Evolutionary conservation across 2,888 invertebrate genomes (phyloP), one percentile per base, ranked within the genome.

Genomic region (Ectemnius cavifrons): DNA sequence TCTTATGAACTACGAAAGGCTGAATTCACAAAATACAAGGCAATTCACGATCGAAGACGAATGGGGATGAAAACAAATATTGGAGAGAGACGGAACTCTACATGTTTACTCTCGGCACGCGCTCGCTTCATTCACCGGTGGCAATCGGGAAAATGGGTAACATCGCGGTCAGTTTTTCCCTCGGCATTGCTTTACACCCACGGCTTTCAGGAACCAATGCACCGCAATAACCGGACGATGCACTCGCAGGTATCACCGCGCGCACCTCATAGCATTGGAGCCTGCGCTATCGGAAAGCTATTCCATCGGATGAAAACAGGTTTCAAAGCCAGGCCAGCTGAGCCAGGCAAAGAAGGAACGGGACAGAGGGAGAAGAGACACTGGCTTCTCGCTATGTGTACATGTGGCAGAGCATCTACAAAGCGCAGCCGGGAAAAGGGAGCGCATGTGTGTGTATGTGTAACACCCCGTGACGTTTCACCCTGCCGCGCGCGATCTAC

Each of bases 401-500:
- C 11, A 37, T 37, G 37, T 37, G 16, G 14, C 16, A 14, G 1
- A 2, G 18, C 66, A 59, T 58, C 71, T 68, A 76, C 76, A 80
- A 75, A 81, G 70, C 78, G 73, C 80, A 64, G 23, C 49, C 75
- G 70, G 75, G 80, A 78, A 76, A 72, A 77, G 81, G 76, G 79
- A 79, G 79, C 65, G 37, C 8, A 4, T n/a, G n/a, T n/a, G 37
- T 37, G 37, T 37, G 37, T 11, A 77, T 79, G 81, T 78, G 80
- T 82, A 85, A 85, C 79, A 82, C 80, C 77, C 79, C 77, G 75
- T 81, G 80, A 80, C 81, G 76, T 80, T 67, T 78, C 78, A 73
- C 79, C 76, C 76, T 76, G 58, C 66, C 23, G 23, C 23, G 23
- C 23, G 23, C 23, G 23, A 23, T 23, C 23, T 23, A 23, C 23